Base-by-base conservation (phyloP, 37 sponge, comb jelly and placozoan genomes). In the Cladorhizidae sp. region DNA sequence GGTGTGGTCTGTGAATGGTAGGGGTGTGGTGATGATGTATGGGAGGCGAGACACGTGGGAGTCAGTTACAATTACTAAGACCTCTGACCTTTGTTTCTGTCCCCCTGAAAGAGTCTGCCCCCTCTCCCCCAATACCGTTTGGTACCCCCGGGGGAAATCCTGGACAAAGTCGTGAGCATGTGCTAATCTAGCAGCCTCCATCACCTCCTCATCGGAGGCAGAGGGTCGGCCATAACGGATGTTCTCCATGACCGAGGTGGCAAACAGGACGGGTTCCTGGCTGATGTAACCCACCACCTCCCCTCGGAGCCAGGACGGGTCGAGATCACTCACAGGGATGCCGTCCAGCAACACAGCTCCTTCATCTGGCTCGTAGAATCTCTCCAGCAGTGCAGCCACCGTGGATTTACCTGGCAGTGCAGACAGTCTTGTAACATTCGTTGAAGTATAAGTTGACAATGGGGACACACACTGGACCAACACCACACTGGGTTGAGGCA, bases 191-290 rank as follows among this genome's bases (percentile, higher is more conserved):
- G 96, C 93, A 38, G 91, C 93, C 25, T 83, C 83, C 36, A 18
- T 58, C 25, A 96, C 88, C 74, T 96, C 89, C 52, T 80, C 65
- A 55, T 96, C 93, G 49, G 83, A 78, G 58, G 93, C 93, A 73
- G 76, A 71, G 17, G 91, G 93, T 1, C 67, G 63, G 0, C 97
- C 97, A 84, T 96, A 96, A 20, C 93, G 78, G 32, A 96, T 96
- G 68, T 96, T 96, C 73, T 93, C 97, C 73, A 80, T 79, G 18
- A 96, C 81, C 43, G 88, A 70, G 22, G 93, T 90, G 56, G 91
- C 97, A 85, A 96, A 96, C 81, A 96, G 84, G 2, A 93, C 91
- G 20, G 97, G 97, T 69, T 96, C 97, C 82, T 98, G 98, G 51
- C 91, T 85, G 29, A 98, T 98, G 67, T 75, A 95, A 8, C 98